Evolutionary conservation across 2,797 vertebrate genomes (phyloP).

Genomic region (Synaphobranchus kaupii): DNA sequence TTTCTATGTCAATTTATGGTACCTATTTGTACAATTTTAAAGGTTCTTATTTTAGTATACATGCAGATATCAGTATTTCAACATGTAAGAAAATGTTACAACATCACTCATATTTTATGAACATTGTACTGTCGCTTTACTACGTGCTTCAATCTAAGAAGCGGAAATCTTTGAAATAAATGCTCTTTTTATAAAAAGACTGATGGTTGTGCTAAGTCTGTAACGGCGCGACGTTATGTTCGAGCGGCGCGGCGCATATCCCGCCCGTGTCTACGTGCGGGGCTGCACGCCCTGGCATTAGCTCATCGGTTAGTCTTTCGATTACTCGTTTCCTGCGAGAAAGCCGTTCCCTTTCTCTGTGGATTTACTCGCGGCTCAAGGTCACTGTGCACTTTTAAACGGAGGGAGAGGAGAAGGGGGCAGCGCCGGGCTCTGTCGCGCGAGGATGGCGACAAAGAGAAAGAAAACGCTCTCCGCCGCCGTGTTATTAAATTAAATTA

Average conservation of each 20-base stretch:
- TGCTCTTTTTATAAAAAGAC: constrained; percentile 81
- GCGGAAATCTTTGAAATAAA: constrained; percentile 98
- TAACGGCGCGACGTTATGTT: background rate
- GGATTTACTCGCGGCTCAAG: constrained; percentile 57
- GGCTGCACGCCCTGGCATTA: constrained; percentile 24
- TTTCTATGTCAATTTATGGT: constrained; percentile 99
- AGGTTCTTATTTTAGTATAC: constrained; percentile 99
- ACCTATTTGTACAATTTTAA: constrained; percentile 99
- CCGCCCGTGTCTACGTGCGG: background rate
- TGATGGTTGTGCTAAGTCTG: constrained; percentile 27
- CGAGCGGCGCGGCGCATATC: background rate
- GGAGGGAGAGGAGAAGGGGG: background rate
- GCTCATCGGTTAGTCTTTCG: constrained; percentile 38
- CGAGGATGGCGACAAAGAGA: constrained; percentile 51
- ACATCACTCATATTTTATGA: constrained; percentile 99
- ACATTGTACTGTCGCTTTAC: constrained; percentile 99
- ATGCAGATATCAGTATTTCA: constrained; percentile 99
- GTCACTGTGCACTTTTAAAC: constrained; percentile 66
- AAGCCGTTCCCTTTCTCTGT: constrained; percentile 47
- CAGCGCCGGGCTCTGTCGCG: constrained; percentile 46
- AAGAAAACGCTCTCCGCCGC: constrained; percentile 26
- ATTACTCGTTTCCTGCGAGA: constrained; percentile 42
- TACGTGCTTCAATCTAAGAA: constrained; percentile 99
- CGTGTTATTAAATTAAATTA: background rate
- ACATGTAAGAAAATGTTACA: constrained; percentile 94